phyloP scores from a whole-genome alignment of 2,888 invertebrate species.

The Scaptomyza cyrtandrae region DNA sequence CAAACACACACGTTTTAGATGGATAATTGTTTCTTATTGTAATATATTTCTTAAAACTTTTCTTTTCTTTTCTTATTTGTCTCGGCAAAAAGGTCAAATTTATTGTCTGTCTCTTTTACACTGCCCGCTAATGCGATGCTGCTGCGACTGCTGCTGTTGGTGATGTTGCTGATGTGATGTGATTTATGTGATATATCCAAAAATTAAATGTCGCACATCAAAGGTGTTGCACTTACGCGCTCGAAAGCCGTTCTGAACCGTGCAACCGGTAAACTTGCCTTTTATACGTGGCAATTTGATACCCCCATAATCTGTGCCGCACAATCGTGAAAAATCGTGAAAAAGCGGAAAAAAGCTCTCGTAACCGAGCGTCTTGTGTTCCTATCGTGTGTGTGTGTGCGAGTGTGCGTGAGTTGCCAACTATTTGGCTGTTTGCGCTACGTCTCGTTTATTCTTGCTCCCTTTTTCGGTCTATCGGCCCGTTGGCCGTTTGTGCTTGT shows the following conservation, averaged over 20 bases:
- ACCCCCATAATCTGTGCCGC: constrained; percentile 80
- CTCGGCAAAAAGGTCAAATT: constrained; percentile 70
- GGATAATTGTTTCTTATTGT: constrained; percentile 37
- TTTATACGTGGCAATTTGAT: constrained; percentile 85
- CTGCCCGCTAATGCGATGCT: constrained; percentile 26
- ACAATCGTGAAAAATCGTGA: constrained; percentile 46
- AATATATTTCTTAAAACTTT: constrained; percentile 10
- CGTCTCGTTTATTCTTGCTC: constrained; percentile 72
- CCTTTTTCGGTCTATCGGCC: constrained; percentile 73
- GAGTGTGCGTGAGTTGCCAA: constrained; percentile 52
- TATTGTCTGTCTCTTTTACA: constrained; percentile 61
- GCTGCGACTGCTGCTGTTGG: constrained; percentile 37
- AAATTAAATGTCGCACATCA: constrained; percentile 80
- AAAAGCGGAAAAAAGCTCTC: constrained; percentile 51
- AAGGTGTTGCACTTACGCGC: constrained; percentile 91
- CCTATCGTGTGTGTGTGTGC: constrained; percentile 22
- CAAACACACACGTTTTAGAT: constrained; percentile 45
- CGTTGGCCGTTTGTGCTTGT: constrained; percentile 22
- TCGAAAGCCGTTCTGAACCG: constrained; percentile 98
- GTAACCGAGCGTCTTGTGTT: constrained; percentile 35
- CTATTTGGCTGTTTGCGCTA: constrained; percentile 40
- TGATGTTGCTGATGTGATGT: constrained; percentile 43
- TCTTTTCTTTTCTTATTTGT: constrained; percentile 35
- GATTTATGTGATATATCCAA: constrained; percentile 60
- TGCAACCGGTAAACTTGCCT: constrained; percentile 87